Percentiles rank a stretch among this genome's conserved stretches.
phyloP scores from a whole-genome alignment of 2,113 vertebrate genomes.

The Lipophrys pholis region DNA sequence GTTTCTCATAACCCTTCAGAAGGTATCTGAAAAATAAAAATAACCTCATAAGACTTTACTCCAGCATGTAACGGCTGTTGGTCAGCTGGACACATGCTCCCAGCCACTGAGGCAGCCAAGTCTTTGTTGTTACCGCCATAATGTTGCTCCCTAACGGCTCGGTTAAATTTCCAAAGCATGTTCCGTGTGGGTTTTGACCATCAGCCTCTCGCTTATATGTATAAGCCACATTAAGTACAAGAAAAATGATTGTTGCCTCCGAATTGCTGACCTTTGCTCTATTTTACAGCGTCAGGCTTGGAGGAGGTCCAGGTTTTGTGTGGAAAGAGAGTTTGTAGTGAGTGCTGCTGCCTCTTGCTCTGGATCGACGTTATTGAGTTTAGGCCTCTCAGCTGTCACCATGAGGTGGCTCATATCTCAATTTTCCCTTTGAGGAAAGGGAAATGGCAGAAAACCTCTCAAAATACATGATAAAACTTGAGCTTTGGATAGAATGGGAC shows the following conservation, averaged over 20 bases:
- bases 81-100: conserved; percentile 23
- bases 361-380: background rate
- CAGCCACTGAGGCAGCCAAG: background rate
- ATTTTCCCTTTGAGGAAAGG: background rate
- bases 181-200: background rate
- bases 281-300: conserved; percentile 22
- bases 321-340: background rate
- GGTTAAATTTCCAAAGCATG: conserved; percentile 9
- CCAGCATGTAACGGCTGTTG: conserved; percentile 22
- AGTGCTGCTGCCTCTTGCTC: conserved; percentile 21
- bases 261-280: conserved; percentile 27
- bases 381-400: conserved; percentile 1
- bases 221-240: background rate
- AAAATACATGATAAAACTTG: background rate
- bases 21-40: conserved; percentile 47
- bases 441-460: background rate
- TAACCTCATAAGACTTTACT: conserved; percentile 33
- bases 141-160: background rate
- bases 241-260: background rate
- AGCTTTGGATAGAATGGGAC: background rate
- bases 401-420: no score
- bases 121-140: conserved; percentile 44
- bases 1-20: conserved; percentile 13
- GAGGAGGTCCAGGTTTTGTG: conserved; percentile 10
- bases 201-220: background rate